Conservation (phyloP, 2,113 vertebrate species). For the Anser brachyrhynchus region DNA sequence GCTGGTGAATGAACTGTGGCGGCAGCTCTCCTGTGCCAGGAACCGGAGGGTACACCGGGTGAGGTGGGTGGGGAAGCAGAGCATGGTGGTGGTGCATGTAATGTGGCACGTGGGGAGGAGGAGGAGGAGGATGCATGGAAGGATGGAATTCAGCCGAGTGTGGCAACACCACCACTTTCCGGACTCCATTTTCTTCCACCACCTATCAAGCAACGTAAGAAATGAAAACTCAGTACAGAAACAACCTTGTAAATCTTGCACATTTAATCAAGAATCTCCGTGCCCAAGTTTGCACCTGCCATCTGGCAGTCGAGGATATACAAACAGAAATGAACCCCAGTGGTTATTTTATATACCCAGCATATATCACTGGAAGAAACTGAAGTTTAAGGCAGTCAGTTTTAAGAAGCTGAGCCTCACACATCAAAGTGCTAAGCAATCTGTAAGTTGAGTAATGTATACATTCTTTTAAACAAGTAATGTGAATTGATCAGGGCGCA, state of each 20-base stretch:
- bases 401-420: background rate
- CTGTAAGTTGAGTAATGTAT: background rate
- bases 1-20: slow-evolving; percentile 77
- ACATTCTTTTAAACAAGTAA: background rate
- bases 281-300: rapidly evolving
- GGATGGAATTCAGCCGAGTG: slow-evolving; percentile 80
- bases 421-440: background rate
- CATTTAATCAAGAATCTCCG: too few species aligned
- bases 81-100: slow-evolving; percentile 72
- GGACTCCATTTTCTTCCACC: slow-evolving; percentile 84
- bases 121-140: slow-evolving; percentile 71
- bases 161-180: slow-evolving; percentile 81
- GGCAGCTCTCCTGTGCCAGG: slow-evolving; percentile 73
- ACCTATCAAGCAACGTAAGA: slow-evolving; percentile 58
- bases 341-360: background rate
- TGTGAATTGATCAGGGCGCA: background rate
- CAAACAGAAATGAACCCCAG: background rate
- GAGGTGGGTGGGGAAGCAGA: slow-evolving; percentile 71
- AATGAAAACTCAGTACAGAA: background rate
- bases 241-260: rapidly evolving
- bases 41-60: slow-evolving; percentile 71
- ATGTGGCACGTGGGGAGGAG: slow-evolving; percentile 70
- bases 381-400: background rate
- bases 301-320: background rate
- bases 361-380: background rate